Base-by-base conservation (phyloP, 2,797 vertebrate genomes). In the Sebastes aleutianus region DNA sequence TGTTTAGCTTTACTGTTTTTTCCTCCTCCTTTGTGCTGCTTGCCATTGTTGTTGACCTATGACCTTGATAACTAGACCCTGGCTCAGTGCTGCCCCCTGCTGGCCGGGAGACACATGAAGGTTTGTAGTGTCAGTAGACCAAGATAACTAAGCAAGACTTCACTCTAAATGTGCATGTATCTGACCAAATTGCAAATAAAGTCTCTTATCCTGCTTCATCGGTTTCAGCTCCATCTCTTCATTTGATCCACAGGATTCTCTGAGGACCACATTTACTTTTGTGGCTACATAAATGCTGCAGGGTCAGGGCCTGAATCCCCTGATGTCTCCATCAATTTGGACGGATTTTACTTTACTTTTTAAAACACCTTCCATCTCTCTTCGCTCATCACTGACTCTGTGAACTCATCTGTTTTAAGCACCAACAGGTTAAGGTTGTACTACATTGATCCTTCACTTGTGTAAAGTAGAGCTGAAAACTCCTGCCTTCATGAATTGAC, bases 81-180 rank as follows among this genome's bases (percentile, higher is more conserved):
- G 26, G 10, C 58, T 62, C 72, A 26, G 72, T 18, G 70, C 64
- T 72, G 76, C 76, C 70, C 39, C 47, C 84, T 78, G 61, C 3
- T 64, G 85, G 59, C 1, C 32, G 53, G 76, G 78, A 56, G 70
- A 54, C 5, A 20, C 24, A 53, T 29, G 11, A 12, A 26, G 24
- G 32, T 32, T 16, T 47, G 32, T 34, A 34, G 2, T 43, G 20
- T 22, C 20, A 22, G 20, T 27, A 59, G n/a, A 50, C 43, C 43
- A 57, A 34, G 16, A 1, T 22, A 50, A 32, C 20, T 50, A 22
- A 32, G 6, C 61, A 54, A 24, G 27, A 31, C 36, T 10, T 47
- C 24, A 54, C 14, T 7, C 22, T 56, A 1, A 16, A 31, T 39
- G 50, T 29, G 12, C 18, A 29, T 14, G 31, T 12, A 20, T 32